A percentile compares a stretch with the other conserved stretches of the same genome.
These are phyloP conservation scores for Baronia brevicornis DNA, from an alignment of 2,888 invertebrate genomes.

Conservation along the genomic window DNA sequence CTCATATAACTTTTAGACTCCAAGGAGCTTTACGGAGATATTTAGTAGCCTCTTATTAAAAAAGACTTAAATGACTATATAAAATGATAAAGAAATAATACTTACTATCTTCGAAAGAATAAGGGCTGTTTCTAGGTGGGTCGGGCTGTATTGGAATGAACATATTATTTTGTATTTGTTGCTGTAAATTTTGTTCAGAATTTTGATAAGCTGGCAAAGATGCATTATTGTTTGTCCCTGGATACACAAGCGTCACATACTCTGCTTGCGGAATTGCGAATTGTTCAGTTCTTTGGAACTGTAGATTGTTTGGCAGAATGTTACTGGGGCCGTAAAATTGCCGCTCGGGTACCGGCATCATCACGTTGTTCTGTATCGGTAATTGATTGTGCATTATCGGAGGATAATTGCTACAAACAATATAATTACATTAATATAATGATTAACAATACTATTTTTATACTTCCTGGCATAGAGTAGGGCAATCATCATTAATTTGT, in stretches of 20 bases:
- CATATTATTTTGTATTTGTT: conserved; percentile 23
- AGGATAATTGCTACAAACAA: conserved; percentile 24
- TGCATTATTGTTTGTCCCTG: conserved; percentile 16
- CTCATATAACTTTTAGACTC: too few species aligned
- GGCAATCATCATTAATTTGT: too few species aligned
- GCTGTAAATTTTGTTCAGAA: conserved; percentile 19
- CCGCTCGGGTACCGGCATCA: conserved; percentile 30
- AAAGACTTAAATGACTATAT: too few species aligned
- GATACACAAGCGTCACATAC: conserved; percentile 22
- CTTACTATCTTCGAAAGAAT: conserved; percentile 33
- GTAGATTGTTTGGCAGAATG: conserved; percentile 23
- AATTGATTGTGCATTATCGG: conserved; percentile 23
- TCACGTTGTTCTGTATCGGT: conserved; percentile 23
- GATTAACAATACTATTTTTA: too few species aligned
- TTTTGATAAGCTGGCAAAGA: conserved; percentile 16
- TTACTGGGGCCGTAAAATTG: conserved; percentile 27
- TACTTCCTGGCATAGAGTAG: too few species aligned
- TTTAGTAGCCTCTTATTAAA: too few species aligned
- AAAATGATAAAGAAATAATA: conserved; percentile 10
- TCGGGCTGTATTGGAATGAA: conserved; percentile 30
- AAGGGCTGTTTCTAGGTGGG: conserved; percentile 27
- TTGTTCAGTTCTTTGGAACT: conserved; percentile 23
- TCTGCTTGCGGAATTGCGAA: too few species aligned
- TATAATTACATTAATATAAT: too few species aligned
- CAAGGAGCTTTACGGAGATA: too few species aligned